Evolutionary conservation across 1,140 invertebrate genomes (phyloP), one percentile per base, ranked within the genome.

Genomic region (Spodoptera litura): DNA sequence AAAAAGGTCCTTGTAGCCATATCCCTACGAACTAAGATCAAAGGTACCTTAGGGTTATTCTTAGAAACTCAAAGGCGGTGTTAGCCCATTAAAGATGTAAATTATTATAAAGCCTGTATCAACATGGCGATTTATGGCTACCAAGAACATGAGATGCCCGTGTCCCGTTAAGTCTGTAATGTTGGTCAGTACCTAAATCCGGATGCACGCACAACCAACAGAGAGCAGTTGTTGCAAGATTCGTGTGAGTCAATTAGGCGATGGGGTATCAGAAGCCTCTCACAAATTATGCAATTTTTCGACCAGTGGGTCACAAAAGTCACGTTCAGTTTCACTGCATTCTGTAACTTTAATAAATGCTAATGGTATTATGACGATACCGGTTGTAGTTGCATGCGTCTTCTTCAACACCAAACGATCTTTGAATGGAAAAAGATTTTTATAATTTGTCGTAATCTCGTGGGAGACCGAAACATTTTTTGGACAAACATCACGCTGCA

Each of bases 181-280:
- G 8, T 49, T 64, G 61, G 35, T 64, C 61, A 64, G 6, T 64
- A 8, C 15, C 13, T 64, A 64, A 44, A 64, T 44, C 35, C 61
- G 61, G 61, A 49, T 44, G 10, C 61, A 10, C 4, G 59, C 59
- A 62, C 27, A 6, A n/a, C n/a, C 13, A 64, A 13, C n/a, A 35
- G 31, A 35, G 6, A 12, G 25, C 49, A 59, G 38, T 55, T 59
- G 35, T 71, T 56, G 68, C 27, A 53, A 71, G n/a, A 55, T 12
- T 49, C 70, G 71, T n/a, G 38, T 74, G 55, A 51, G 55, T 74
- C 71, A 74, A 74, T 59, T 74, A 74, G 71, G 13, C 27, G 59
- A 75, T 75, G 59, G 72, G 72, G 11, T 68, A 51, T 52, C 64
- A 51, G 59, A 53, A 74, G 49, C 72, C 72, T 62, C 72, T 75